Percentiles rank a stretch among this genome's conserved stretches.
phyloP scores from a whole-genome alignment of 2,113 vertebrate species.

The Pogonocichla stellata region DNA sequence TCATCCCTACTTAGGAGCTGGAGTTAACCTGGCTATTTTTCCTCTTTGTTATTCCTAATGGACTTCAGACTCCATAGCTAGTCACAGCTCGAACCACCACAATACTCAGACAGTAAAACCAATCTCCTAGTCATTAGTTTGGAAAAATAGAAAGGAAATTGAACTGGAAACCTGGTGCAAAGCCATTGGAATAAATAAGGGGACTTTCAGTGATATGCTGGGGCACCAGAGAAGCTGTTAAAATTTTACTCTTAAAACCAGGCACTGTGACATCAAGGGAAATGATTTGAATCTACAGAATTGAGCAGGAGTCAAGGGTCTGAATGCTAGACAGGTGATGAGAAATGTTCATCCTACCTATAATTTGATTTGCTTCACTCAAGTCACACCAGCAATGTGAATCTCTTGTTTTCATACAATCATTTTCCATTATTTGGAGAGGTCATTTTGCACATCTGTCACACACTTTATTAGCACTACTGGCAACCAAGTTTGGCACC shows the following conservation, averaged over 20 bases:
- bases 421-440: neutral
- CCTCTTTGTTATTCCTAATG: slow-evolving; percentile 5
- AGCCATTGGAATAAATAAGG: slow-evolving; percentile 34
- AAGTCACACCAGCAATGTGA: neutral
- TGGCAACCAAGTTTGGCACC: neutral
- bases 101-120: neutral
- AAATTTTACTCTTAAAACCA: slow-evolving; percentile 3
- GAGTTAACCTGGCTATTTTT: neutral
- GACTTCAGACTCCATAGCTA: neutral
- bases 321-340: neutral
- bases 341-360: neutral
- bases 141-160: slow-evolving; percentile 58
- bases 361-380: slow-evolving; percentile 15
- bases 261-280: slow-evolving; percentile 15
- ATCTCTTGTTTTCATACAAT: neutral
- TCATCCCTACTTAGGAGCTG: neutral
- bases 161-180: slow-evolving; percentile 32
- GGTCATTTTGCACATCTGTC: neutral
- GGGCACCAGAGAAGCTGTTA: neutral
- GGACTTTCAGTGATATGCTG: neutral
- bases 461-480: neutral
- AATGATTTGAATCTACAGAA: neutral
- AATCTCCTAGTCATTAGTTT: slow-evolving; percentile 56
- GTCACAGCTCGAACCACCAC: neutral
- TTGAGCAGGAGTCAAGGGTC: neutral